Evolutionary conservation across 2,797 vertebrate genomes (phyloP).

Genomic region (Melanotaenia nigrans): DNA sequence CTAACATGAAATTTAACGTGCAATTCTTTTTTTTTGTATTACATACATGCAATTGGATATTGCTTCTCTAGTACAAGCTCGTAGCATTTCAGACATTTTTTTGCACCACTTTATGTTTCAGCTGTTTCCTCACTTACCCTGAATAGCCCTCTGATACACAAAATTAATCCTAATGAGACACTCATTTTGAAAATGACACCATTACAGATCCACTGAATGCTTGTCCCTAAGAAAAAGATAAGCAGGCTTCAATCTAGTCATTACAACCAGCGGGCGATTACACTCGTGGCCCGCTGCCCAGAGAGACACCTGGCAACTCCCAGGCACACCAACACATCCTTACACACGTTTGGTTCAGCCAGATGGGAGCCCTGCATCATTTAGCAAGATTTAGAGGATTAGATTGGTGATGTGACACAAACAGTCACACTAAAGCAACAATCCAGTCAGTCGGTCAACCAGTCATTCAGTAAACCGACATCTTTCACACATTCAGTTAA

Average conservation of each 20-base stretch:
- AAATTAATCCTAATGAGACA: conserved; percentile 18
- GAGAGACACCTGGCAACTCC: conserved; percentile 63
- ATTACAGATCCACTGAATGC: conserved; percentile 22
- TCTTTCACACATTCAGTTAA: conserved; percentile 12
- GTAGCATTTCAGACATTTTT: background rate
- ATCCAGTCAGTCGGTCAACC: background rate
- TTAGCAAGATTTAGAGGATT: conserved; percentile 48
- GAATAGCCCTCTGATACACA: conserved; percentile 3
- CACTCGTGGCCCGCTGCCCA: conserved; percentile 61
- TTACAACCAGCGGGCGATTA: conserved; percentile 48
- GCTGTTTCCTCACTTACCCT: background rate
- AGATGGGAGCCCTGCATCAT: conserved; percentile 55
- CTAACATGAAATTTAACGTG: background rate
- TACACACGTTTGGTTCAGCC: conserved; percentile 17
- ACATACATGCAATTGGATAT: background rate
- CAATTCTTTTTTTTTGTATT: background rate
- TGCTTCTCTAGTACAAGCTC: background rate
- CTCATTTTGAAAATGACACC: conserved; percentile 38
- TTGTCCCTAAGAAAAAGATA: conserved; percentile 29
- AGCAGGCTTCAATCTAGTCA: conserved; percentile 50
- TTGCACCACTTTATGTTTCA: too few species aligned
- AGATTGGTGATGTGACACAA: conserved; percentile 34
- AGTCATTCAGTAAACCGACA: conserved; percentile 25
- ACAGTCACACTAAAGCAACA: conserved; percentile 36
- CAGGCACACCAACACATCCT: conserved; percentile 22